Evolutionary conservation across 1,140 invertebrate species (phyloP).

Genomic region (Sweltsa coloradensis): DNA sequence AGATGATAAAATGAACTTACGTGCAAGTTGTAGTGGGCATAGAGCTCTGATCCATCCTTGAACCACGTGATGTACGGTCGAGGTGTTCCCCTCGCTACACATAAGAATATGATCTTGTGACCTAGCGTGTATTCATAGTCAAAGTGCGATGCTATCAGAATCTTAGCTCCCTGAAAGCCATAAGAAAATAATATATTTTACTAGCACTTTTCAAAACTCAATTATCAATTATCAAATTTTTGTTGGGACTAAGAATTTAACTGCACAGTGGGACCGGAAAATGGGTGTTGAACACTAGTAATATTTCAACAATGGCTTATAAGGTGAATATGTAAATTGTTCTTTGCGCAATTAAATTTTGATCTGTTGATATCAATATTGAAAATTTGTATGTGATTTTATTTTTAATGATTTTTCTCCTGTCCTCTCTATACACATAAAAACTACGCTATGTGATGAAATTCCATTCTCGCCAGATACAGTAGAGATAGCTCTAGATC

Average conservation of each 20-base stretch:
- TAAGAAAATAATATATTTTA: not conserved
- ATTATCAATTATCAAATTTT: not conserved
- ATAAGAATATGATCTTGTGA: slow-evolving; percentile 85
- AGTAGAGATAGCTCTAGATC: too few relatives aligned
- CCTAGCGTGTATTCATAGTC: slow-evolving; percentile 86
- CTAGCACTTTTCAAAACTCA: not conserved
- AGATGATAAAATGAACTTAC: too few relatives aligned
- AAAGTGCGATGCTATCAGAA: slow-evolving; percentile 80
- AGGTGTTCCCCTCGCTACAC: slow-evolving; percentile 72
- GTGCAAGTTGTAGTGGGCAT: slow-evolving; percentile 75
- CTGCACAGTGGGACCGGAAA: not conserved
- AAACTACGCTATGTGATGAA: too few relatives aligned
- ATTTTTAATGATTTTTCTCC: too few relatives aligned
- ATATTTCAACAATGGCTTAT: too few relatives aligned
- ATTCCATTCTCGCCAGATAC: too few relatives aligned
- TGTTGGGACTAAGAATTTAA: slow-evolving; percentile 6
- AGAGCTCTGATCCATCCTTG: slow-evolving; percentile 83
- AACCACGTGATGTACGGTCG: slow-evolving; percentile 84
- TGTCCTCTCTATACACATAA: too few relatives aligned
- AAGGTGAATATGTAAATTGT: too few relatives aligned
- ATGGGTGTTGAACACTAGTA: too few relatives aligned
- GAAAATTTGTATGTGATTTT: too few relatives aligned
- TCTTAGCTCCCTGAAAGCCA: slow-evolving; percentile 69
- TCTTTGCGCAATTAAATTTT: too few relatives aligned
- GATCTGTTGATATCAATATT: too few relatives aligned